Evolutionary conservation across 2,113 vertebrate genomes (phyloP).

Genomic region (Pteropus alecto): DNA sequence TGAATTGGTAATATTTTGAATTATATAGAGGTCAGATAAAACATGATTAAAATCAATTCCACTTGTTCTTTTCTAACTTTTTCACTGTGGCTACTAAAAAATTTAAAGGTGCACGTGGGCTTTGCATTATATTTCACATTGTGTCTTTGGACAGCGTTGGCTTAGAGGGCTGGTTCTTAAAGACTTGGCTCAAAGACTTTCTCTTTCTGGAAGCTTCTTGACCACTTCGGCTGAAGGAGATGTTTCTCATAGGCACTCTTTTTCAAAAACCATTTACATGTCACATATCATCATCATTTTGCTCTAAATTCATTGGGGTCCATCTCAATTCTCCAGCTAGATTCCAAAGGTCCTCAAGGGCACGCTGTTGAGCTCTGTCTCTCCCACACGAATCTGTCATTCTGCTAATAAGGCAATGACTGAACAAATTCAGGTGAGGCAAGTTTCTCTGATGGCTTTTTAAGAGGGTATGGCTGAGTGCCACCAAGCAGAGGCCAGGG

Average conservation of each 20-base stretch:
- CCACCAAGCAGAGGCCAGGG: not conserved
- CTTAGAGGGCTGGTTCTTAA: not conserved
- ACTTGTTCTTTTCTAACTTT: not conserved
- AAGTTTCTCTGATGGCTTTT: not conserved
- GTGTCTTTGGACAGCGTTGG: not conserved
- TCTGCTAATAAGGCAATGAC: not conserved
- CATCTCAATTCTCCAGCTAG: not conserved
- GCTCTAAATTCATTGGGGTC: not conserved
- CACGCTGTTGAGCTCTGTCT: not conserved
- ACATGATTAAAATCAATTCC: not conserved
- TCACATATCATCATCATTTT: not conserved
- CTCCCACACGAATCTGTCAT: not conserved
- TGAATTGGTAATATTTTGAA: not conserved
- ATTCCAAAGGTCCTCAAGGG: not conserved
- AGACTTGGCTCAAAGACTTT: not conserved
- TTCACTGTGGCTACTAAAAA: not conserved
- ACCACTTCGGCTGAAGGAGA: not conserved
- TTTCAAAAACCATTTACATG: not conserved
- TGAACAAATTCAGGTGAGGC: not conserved
- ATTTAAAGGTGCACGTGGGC: not conserved
- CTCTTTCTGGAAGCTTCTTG: slow-evolving; percentile 30
- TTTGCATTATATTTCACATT: not conserved
- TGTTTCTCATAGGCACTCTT: not conserved
- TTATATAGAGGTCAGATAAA: not conserved
- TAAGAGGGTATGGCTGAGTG: not conserved